Percentiles rank a stretch among this genome's conserved stretches.
phyloP scores from a whole-genome alignment of 2,113 vertebrate species.

The Talpa occidentalis region DNA sequence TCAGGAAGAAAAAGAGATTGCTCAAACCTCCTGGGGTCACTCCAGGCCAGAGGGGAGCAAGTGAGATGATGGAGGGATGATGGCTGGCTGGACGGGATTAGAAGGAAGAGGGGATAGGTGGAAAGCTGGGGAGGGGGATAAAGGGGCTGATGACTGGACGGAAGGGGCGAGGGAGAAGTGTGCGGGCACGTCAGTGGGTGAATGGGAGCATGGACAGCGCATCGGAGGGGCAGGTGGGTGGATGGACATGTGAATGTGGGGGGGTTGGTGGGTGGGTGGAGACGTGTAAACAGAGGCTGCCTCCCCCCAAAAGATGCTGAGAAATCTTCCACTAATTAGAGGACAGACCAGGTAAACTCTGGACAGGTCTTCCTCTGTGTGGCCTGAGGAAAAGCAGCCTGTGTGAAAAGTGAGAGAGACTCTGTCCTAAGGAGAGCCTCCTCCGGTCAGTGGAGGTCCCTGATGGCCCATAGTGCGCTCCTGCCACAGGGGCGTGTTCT shows the following conservation, averaged over 20 bases:
- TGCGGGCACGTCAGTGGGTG: not conserved
- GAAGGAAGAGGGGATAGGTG: fast-evolving
- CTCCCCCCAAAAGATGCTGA: not conserved
- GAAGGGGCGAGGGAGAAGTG: not conserved
- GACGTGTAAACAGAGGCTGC: not conserved
- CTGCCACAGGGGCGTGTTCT: not conserved
- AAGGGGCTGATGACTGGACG: not conserved
- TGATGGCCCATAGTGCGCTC: not conserved
- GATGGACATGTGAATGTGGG: fast-evolving
- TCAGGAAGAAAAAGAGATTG: not conserved
- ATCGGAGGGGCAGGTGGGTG: not conserved
- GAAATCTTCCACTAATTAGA: not conserved
- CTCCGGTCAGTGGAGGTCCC: not conserved
- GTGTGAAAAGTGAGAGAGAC: not conserved
- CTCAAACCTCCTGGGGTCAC: too few relatives aligned
- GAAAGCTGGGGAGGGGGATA: not conserved
- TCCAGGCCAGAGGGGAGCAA: not conserved
- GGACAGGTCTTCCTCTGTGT: not conserved
- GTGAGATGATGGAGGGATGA: not conserved
- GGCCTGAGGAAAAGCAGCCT: not conserved
- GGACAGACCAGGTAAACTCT: not conserved
- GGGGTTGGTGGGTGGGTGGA: not conserved
- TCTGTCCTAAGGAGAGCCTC: not conserved
- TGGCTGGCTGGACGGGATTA: not conserved
- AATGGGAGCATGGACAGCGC: not conserved